Conservation (phyloP, 2,888 invertebrate genomes). For the Marasmarcha lunaedactyla region DNA sequence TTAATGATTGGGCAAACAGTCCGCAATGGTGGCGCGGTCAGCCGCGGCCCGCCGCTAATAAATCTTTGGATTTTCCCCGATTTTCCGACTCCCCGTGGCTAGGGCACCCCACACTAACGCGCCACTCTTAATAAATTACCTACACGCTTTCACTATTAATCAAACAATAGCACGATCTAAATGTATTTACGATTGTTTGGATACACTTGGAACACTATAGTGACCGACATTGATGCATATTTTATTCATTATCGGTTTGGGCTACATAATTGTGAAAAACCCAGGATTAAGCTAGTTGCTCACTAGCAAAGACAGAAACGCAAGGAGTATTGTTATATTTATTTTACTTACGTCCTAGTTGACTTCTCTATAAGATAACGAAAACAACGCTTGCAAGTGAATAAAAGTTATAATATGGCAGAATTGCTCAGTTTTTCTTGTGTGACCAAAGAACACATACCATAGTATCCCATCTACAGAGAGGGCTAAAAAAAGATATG, state of each 20-base stretch:
- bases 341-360: too few relatives aligned
- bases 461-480: too few relatives aligned
- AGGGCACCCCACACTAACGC: conserved; percentile 34
- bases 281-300: too few relatives aligned
- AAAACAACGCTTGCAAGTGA: too few relatives aligned
- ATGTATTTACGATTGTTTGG: conserved; percentile 68
- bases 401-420: too few relatives aligned
- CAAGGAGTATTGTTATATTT: too few relatives aligned
- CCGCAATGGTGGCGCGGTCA: conserved; percentile 41
- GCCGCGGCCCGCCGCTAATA: conserved; percentile 48
- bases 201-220: conserved; percentile 43
- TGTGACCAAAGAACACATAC: too few relatives aligned
- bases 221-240: conserved; percentile 28
- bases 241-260: conserved; percentile 23
- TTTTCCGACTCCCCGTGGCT: conserved; percentile 56
- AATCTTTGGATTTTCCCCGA: conserved; percentile 66
- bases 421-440: too few relatives aligned
- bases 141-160: conserved; percentile 65
- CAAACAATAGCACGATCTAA: conserved; percentile 57
- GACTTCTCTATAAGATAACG: too few relatives aligned
- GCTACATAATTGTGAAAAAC: too few relatives aligned
- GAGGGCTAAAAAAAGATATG: too few relatives aligned
- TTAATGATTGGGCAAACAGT: conserved; percentile 66
- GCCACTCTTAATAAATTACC: conserved; percentile 66
- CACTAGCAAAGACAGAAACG: too few relatives aligned